A percentile compares a stretch with the other conserved stretches of the same genome.
These are phyloP conservation scores for Nipponacmea schrenckii DNA, from an alignment of 2,888 invertebrate species.

Conservation along the genomic window DNA sequence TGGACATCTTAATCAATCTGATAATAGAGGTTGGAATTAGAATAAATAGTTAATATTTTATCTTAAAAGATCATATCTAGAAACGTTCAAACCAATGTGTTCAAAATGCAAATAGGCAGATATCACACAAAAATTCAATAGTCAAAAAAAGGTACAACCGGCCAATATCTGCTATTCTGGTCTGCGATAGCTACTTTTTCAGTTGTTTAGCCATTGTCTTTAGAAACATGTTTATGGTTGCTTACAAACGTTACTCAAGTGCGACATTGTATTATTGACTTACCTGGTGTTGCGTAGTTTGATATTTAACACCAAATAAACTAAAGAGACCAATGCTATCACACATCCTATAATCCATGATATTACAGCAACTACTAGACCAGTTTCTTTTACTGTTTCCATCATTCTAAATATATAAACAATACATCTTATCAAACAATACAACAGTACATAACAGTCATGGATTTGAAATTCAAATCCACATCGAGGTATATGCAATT, in stretches of 20 bases:
- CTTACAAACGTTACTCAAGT: neutral
- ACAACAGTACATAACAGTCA: neutral
- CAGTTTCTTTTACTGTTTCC: constrained; percentile 27
- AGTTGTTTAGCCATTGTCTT: too few species aligned
- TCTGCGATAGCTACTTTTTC: too few species aligned
- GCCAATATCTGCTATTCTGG: too few species aligned
- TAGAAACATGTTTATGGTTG: too few species aligned
- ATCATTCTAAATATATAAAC: neutral
- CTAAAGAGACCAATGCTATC: constrained; percentile 51
- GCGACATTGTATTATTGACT: constrained; percentile 11
- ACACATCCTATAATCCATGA: constrained; percentile 51
- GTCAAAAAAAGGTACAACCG: too few species aligned
- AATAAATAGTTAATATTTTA: neutral
- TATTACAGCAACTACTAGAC: constrained; percentile 46
- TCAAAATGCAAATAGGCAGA: too few species aligned
- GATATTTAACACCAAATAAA: constrained; percentile 59
- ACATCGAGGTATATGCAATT: neutral
- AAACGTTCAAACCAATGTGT: too few species aligned
- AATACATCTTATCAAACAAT: neutral
- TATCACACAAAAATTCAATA: too few species aligned
- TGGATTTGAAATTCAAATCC: neutral
- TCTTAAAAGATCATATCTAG: neutral
- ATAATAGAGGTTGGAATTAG: constrained; percentile 18
- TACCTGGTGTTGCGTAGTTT: constrained; percentile 57
- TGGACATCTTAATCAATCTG: constrained; percentile 58